Conservation (phyloP, 2,888 invertebrate species). For the Lochmaea capreae region DNA sequence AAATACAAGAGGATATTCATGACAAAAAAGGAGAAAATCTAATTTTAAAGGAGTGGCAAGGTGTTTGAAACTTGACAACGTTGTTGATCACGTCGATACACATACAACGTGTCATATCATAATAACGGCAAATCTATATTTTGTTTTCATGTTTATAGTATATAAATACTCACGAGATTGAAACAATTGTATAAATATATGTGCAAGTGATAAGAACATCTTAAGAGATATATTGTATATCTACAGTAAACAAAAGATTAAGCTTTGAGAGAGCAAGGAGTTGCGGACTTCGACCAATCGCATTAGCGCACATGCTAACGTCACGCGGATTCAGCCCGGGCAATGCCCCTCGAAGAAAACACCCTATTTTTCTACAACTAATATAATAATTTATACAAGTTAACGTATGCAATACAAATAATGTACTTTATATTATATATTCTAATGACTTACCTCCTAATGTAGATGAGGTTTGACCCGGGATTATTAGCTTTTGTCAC, state of each 20-base stretch:
- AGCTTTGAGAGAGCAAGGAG: conserved; percentile 46
- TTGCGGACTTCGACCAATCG: conserved; percentile 54
- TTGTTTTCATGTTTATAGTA: conserved; percentile 4
- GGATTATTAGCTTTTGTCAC: conserved; percentile 19
- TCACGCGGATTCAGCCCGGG: conserved; percentile 58
- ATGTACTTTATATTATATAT: background rate
- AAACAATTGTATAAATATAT: background rate
- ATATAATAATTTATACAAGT: background rate
- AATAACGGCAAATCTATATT: conserved; percentile 40
- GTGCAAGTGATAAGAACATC: background rate
- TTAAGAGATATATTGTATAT: background rate
- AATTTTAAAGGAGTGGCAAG: conserved; percentile 55
- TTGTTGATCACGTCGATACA: conserved; percentile 54
- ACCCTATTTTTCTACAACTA: conserved; percentile 32
- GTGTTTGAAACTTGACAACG: conserved; percentile 52
- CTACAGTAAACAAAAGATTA: conserved; percentile 52
- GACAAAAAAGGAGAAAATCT: conserved; percentile 32
- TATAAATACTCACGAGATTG: background rate
- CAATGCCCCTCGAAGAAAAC: conserved; percentile 55
- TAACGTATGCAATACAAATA: background rate
- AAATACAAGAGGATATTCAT: conserved; percentile 7
- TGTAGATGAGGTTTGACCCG: conserved; percentile 12
- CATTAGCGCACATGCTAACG: conserved; percentile 59
- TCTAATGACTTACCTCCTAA: conserved; percentile 29
- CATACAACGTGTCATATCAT: conserved; percentile 50